Conservation (phyloP, 1,140 invertebrate species). For the Drosophila lacertosa region DNA sequence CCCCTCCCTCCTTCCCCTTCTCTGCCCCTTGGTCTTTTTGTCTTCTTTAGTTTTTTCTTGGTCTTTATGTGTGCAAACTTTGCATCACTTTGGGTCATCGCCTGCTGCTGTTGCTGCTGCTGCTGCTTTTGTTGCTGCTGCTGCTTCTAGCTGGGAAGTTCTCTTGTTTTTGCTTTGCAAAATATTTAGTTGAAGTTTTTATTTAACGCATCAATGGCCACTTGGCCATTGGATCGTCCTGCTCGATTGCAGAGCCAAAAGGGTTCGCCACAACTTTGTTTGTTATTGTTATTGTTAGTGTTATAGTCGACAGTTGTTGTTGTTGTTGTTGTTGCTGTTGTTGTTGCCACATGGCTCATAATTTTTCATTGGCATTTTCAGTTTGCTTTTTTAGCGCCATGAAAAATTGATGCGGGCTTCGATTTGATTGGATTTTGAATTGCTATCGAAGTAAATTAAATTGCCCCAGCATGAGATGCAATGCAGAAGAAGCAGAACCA, state of each 20-base stretch:
- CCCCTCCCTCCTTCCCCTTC: neutral
- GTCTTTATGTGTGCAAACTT: constrained; percentile 45
- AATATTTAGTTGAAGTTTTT: constrained; percentile 76
- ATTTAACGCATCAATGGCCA: constrained; percentile 74
- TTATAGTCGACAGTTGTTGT: constrained; percentile 19
- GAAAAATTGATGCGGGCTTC: constrained; percentile 68
- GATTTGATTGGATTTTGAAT: constrained; percentile 76
- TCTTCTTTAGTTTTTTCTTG: neutral
- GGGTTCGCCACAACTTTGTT: constrained; percentile 44
- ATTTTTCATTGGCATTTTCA: constrained; percentile 70
- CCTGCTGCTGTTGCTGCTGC: too few species aligned
- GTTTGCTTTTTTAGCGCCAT: constrained; percentile 49
- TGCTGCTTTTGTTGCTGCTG: neutral
- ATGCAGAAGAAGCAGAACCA: neutral
- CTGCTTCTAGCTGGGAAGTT: neutral
- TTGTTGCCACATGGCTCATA: constrained; percentile 68
- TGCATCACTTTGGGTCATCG: constrained; percentile 51
- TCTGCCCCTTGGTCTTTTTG: neutral
- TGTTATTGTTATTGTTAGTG: constrained; percentile 33
- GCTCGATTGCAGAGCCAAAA: constrained; percentile 34
- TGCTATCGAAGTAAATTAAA: constrained; percentile 64
- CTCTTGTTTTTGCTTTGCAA: constrained; percentile 60
- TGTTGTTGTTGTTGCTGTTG: constrained; percentile 25
- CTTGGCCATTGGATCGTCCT: constrained; percentile 52
- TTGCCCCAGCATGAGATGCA: constrained; percentile 39